Percentiles rank a stretch among this genome's conserved stretches.
Conservation (phyloP, 2,113 vertebrate genomes). For the Poeciliopsis occidentalis region DNA sequence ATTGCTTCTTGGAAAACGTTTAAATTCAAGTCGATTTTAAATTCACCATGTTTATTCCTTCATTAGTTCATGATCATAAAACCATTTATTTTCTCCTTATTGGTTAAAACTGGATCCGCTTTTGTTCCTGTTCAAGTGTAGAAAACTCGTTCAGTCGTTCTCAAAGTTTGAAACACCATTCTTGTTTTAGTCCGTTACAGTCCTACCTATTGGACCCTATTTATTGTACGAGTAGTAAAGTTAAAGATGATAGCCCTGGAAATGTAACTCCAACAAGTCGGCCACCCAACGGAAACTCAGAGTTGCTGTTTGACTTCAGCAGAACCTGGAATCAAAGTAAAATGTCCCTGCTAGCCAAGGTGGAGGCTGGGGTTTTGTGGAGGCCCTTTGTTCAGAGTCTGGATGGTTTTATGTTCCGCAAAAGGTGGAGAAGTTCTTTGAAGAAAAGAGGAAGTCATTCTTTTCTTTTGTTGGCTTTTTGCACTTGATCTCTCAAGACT, state of each 20-base stretch:
- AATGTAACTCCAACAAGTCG: background rate
- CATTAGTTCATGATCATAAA: background rate
- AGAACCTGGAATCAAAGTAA: background rate
- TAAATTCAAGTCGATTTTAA: too few relatives aligned
- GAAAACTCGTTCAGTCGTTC: background rate
- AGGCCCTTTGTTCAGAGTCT: background rate
- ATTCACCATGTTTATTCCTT: background rate
- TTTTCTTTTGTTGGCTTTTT: constrained; percentile 61
- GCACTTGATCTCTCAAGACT: constrained; percentile 56
- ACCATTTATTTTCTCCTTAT: background rate
- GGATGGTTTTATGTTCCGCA: background rate
- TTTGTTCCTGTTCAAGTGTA: background rate
- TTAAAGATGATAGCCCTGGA: background rate
- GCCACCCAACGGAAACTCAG: background rate
- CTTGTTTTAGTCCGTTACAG: background rate
- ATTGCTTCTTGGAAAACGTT: background rate
- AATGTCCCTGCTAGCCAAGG: background rate
- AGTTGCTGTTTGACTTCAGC: background rate
- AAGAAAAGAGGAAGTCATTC: constrained; percentile 71
- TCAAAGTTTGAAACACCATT: background rate
- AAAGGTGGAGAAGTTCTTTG: constrained; percentile 53
- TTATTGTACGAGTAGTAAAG: background rate
- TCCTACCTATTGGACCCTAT: background rate
- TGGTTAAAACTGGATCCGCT: background rate
- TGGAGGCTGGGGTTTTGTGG: background rate